phyloP scores from a whole-genome alignment of 2,113 vertebrate genomes.

The Sisor rabdophorus region DNA sequence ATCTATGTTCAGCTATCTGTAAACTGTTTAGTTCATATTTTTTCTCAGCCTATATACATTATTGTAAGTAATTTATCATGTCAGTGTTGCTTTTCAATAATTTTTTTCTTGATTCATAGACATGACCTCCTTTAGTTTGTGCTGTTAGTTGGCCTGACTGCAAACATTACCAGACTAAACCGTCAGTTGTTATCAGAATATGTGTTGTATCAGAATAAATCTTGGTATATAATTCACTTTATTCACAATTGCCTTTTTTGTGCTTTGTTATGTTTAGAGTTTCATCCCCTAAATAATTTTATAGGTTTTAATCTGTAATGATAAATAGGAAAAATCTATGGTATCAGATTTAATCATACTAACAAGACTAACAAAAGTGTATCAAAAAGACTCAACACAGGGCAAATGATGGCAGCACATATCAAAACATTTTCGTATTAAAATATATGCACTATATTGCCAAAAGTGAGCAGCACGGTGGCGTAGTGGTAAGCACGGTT shows the following conservation, averaged over 20 bases:
- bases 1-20: neutral
- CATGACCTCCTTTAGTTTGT: constrained; percentile 79
- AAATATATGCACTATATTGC: too few relatives aligned
- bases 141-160: constrained; percentile 96
- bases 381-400: too few relatives aligned
- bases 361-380: too few relatives aligned
- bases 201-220: constrained; percentile 88
- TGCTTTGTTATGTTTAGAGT: constrained; percentile 87
- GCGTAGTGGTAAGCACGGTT: too few relatives aligned
- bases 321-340: neutral
- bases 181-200: constrained; percentile 78
- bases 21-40: constrained; percentile 19
- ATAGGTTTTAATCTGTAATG: neutral
- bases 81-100: constrained; percentile 78
- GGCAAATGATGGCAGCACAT: too few relatives aligned
- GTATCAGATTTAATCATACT: too few relatives aligned
- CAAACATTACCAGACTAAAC: constrained; percentile 86
- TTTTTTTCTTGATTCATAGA: constrained; percentile 84
- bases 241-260: constrained; percentile 72
- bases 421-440: too few relatives aligned
- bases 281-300: constrained; percentile 57
- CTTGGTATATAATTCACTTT: constrained; percentile 76
- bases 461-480: too few relatives aligned
- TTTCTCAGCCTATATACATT: constrained; percentile 64
- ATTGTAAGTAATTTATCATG: constrained; percentile 77